Conservation (phyloP, 2,888 invertebrate genomes). For the Tipula vernalis region DNA sequence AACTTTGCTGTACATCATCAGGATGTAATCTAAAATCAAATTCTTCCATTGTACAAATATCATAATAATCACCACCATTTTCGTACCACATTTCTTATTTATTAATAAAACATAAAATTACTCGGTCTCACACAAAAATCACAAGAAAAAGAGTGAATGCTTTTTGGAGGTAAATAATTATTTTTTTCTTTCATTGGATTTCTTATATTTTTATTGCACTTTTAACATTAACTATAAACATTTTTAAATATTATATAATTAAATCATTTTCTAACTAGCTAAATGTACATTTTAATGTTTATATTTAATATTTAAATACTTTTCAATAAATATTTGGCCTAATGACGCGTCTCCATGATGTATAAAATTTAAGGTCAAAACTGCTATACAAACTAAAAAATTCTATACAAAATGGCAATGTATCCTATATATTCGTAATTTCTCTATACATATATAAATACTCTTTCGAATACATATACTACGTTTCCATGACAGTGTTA, state of each 20-base stretch:
- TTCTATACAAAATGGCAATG: conserved; percentile 11
- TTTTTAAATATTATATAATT: not conserved
- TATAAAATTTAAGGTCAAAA: conserved; percentile 10
- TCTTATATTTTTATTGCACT: conserved; percentile 6
- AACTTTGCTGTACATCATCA: conserved; percentile 21
- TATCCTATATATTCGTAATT: not conserved
- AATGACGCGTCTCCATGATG: conserved; percentile 9
- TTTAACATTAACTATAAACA: not conserved
- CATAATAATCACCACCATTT: conserved; percentile 11
- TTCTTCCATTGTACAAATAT: conserved; percentile 12
- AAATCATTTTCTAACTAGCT: not conserved
- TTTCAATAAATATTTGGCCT: conserved; percentile 6
- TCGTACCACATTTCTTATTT: conserved; percentile 9
- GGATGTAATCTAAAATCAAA: conserved; percentile 20
- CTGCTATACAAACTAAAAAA: conserved; percentile 5
- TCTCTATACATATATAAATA: not conserved
- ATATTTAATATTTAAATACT: not conserved
- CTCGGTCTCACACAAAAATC: not conserved
- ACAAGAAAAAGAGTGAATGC: not conserved
- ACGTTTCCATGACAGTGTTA: no score
- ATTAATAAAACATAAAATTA: not conserved
- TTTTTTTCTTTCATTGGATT: not conserved
- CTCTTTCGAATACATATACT: not conserved
- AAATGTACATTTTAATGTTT: not conserved
- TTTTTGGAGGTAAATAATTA: conserved; percentile 9